These are phyloP conservation scores for Balaeniceps rex DNA, from an alignment of 2,113 vertebrate species.

Conservation along the genomic window DNA sequence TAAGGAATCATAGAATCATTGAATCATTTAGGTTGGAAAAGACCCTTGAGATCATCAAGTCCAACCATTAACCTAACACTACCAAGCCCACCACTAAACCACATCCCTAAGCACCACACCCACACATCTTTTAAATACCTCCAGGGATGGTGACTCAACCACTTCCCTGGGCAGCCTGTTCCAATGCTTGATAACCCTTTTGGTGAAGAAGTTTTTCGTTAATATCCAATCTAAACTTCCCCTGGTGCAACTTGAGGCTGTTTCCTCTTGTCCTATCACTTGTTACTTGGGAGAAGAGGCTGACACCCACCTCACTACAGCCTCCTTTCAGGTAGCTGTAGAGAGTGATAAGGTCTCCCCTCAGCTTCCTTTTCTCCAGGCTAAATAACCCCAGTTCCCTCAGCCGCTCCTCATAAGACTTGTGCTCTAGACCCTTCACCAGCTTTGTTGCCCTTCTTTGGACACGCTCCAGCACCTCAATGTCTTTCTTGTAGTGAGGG, in stretches of 20 bases:
- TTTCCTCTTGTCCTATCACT: not conserved
- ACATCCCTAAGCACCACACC: not conserved
- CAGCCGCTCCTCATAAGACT: too few relatives aligned
- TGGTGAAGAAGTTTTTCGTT: not conserved
- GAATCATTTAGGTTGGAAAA: not conserved
- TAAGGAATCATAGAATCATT: not conserved
- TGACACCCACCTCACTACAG: not conserved
- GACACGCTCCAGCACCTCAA: not conserved
- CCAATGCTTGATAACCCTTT: not conserved
- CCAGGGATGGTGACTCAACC: not conserved
- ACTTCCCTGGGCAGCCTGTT: not conserved
- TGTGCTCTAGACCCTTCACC: too few relatives aligned
- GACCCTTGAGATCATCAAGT: not conserved
- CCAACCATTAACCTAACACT: not conserved
- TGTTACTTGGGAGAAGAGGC: not conserved
- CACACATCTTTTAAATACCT: not conserved
- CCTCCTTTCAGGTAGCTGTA: not conserved
- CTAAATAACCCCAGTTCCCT: too few relatives aligned
- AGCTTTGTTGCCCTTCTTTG: not conserved
- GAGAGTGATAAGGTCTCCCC: too few relatives aligned
- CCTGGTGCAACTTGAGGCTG: not conserved
- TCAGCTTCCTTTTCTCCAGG: too few relatives aligned
- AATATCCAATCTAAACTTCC: not conserved
- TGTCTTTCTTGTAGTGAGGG: not conserved
- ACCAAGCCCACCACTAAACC: not conserved